Evolutionary conservation across 2,888 invertebrate species (phyloP), one percentile per base, ranked within the genome.

Genomic region (Julus scanicus): DNA sequence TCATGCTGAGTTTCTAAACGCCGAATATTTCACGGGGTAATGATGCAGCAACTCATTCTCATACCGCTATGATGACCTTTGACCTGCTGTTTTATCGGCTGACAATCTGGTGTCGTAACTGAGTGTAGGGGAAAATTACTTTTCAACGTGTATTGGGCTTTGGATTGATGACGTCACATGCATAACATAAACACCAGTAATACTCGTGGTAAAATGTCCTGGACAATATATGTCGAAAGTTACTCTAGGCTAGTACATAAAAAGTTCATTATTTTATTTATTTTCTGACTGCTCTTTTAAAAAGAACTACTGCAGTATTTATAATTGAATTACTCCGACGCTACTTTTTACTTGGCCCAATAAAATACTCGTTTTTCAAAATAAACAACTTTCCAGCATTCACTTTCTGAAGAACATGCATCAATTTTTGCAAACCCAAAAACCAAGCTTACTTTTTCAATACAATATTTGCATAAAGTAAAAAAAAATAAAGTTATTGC

Each of bases 401-500:
- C 80, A 37, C 37, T 39, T 80, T 80, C 37, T 80, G 80, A 80
- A 37, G 29, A 80, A 15, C 37, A 80, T 80, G 29, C 29, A 29
- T 71, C 71, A 71, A 29, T 39, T 80, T 80, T 15, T 80, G 15
- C 5, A 80, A 80, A 80, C 80, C 29, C 37, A 37, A 29, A 44
- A 63, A 13, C 80, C 37, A 4, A 13, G 80, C 37, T 80, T 39
- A 13, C 80, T 39, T 80, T 11, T 80, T 37, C 80, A 37, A 80
- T 80, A 80, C 11, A 8, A 39, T 80, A 37, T 80, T 15, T 80
- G 13, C 13, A 71, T 3, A 37, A 80, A 80, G 80, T 37, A 37
- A 80, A 80, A 80, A 71, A 80, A 71, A 6, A 9, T 71, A 71
- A 29, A 80, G 80, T 80, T 80, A 80, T 80, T 80, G 80, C 80